Percentiles rank a stretch among this genome's conserved stretches.
These are phyloP conservation scores for Drosophila ustulata DNA, from an alignment of 2,888 invertebrate species.

Conservation along the genomic window DNA sequence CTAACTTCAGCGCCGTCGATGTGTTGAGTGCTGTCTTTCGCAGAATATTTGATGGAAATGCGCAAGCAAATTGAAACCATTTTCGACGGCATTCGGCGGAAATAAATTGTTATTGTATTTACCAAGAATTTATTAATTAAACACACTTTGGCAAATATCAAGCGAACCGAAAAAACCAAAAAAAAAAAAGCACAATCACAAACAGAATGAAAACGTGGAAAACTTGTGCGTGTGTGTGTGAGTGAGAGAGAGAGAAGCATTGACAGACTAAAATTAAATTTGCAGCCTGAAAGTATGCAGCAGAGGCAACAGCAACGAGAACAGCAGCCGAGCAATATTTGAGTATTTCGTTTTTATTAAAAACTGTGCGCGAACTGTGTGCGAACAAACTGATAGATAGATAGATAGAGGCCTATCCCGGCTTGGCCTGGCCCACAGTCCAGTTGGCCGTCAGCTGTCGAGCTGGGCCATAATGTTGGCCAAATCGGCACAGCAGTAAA, in stretches of 20 bases:
- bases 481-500: conserved; percentile 63
- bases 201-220: neutral
- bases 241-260: conserved; percentile 1
- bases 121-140: conserved; percentile 62
- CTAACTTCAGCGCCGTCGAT: neutral
- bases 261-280: conserved; percentile 39
- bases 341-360: conserved; percentile 18
- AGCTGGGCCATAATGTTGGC: conserved; percentile 43
- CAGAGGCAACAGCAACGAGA: neutral
- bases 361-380: conserved; percentile 5
- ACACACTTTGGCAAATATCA: conserved; percentile 32
- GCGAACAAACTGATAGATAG: conserved; percentile 52
- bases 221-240: neutral
- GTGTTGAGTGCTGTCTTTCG: neutral
- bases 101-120: conserved; percentile 37
- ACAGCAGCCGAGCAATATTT: conserved; percentile 25
- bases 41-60: neutral
- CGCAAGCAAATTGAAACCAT: neutral
- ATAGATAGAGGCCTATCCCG: conserved; percentile 28
- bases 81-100: neutral
- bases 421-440: conserved; percentile 1
- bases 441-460: conserved; percentile 14
- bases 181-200: conserved; percentile 12
- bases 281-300: conserved; percentile 31
- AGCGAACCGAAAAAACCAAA: neutral